These are phyloP conservation scores for Rafetus swinhoei DNA, from an alignment of 2,113 vertebrate genomes.

Conservation along the genomic window DNA sequence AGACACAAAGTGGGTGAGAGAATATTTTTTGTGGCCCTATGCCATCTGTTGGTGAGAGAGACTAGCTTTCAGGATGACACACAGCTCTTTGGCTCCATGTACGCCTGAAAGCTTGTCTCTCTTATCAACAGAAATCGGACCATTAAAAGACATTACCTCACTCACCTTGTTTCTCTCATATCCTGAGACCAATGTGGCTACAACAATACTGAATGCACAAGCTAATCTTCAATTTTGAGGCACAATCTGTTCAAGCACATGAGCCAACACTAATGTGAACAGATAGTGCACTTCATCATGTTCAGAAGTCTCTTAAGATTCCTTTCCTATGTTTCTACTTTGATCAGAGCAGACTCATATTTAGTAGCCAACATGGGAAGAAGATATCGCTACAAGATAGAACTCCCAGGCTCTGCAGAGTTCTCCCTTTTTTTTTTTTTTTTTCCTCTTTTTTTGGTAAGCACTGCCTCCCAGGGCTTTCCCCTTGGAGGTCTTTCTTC, in stretches of 20 bases:
- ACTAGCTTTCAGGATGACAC: neutral
- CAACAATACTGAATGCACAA: slow-evolving; percentile 29
- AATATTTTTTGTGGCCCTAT: neutral
- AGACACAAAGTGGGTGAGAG: neutral
- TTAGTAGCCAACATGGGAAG: slow-evolving; percentile 20
- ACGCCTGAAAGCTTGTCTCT: neutral
- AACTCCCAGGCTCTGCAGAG: neutral
- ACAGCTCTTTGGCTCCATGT: neutral
- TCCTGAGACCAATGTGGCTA: neutral
- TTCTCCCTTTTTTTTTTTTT: neutral
- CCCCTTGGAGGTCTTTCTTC: neutral
- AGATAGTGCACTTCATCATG: neutral
- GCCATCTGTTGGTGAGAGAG: neutral
- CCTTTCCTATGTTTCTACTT: slow-evolving; percentile 38
- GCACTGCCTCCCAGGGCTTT: neutral
- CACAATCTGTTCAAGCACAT: neutral
- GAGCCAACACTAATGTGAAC: slow-evolving; percentile 24
- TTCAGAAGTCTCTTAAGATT: neutral
- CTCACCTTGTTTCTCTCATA: neutral
- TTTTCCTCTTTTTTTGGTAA: neutral
- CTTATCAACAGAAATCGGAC: neutral
- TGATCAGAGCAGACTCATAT: slow-evolving; percentile 16
- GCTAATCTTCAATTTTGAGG: slow-evolving; percentile 33
- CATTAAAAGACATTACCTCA: neutral
- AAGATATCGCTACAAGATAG: neutral